Evolutionary conservation across 1,140 invertebrate species (phyloP).

Genomic region (Drosophila subpulchrella): DNA sequence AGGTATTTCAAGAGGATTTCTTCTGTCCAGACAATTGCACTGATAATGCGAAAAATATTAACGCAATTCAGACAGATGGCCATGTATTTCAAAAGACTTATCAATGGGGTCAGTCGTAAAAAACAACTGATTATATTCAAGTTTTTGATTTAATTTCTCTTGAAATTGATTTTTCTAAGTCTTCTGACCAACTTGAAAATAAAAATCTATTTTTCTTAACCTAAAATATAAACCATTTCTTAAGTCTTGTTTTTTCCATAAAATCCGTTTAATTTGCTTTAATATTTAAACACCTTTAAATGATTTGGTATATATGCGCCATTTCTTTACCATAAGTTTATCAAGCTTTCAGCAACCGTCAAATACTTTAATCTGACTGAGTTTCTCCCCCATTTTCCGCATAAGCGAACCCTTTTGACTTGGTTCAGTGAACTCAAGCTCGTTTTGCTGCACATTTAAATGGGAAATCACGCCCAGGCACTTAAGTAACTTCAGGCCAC

Average conservation of each 20-base stretch:
- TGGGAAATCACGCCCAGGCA: slow-evolving; percentile 46
- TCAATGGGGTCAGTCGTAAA: slow-evolving; percentile 42
- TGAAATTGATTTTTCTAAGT: no score
- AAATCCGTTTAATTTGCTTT: background rate
- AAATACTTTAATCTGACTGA: slow-evolving; percentile 34
- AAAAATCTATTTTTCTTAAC: no score
- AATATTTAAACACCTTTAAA: background rate
- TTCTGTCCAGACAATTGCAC: slow-evolving; percentile 21
- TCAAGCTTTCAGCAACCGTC: slow-evolving; percentile 3
- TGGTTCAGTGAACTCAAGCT: slow-evolving; percentile 50
- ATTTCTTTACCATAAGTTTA: background rate
- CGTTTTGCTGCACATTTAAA: slow-evolving; percentile 52
- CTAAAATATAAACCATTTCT: background rate
- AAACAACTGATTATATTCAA: slow-evolving; percentile 27
- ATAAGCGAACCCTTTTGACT: slow-evolving; percentile 25
- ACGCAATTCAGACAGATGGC: slow-evolving; percentile 14
- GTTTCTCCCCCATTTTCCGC: slow-evolving; percentile 6
- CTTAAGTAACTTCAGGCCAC: slow-evolving; percentile 8
- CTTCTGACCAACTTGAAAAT: no score
- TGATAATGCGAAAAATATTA: slow-evolving; percentile 44
- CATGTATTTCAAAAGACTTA: slow-evolving; percentile 41
- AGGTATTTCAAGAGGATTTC: slow-evolving; percentile 19
- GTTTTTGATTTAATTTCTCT: background rate
- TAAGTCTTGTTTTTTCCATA: no score
- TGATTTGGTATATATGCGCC: background rate